Conservation (phyloP, 1,140 invertebrate species). For the Drosophila seguyi region DNA sequence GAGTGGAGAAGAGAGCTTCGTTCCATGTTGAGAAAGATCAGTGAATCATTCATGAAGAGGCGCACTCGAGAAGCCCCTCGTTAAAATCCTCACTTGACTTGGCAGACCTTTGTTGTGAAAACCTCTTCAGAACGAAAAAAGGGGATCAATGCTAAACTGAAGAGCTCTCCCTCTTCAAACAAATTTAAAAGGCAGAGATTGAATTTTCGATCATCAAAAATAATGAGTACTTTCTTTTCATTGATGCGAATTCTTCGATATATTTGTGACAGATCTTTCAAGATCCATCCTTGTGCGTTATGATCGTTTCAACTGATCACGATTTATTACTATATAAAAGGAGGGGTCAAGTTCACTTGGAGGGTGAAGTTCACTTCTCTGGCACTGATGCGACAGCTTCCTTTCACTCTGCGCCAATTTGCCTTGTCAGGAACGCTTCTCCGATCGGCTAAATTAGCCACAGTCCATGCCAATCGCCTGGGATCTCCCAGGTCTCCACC, state of each 20-base stretch:
- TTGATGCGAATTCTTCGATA: not conserved
- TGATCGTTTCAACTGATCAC: not conserved
- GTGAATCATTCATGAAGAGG: constrained; percentile 8
- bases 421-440: constrained; percentile 42
- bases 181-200: not conserved
- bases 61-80: not conserved
- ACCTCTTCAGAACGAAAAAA: constrained; percentile 1
- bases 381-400: constrained; percentile 23
- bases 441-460: constrained; percentile 61
- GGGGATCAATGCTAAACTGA: constrained; percentile 2
- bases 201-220: not conserved
- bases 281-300: not conserved
- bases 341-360: not conserved
- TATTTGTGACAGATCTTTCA: not conserved
- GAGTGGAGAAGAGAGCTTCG: not conserved
- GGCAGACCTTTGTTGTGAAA: constrained; percentile 14
- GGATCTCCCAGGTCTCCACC: not conserved
- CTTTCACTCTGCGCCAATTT: constrained; percentile 17
- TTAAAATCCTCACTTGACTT: constrained; percentile 10
- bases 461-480: constrained; percentile 18
- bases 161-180: not conserved
- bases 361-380: constrained; percentile 5
- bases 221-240: constrained; percentile 3
- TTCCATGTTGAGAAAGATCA: constrained; percentile 1
- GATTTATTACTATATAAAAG: not conserved